Evolutionary conservation across 2,888 invertebrate genomes (phyloP).

Genomic region (Nycteola revayana): DNA sequence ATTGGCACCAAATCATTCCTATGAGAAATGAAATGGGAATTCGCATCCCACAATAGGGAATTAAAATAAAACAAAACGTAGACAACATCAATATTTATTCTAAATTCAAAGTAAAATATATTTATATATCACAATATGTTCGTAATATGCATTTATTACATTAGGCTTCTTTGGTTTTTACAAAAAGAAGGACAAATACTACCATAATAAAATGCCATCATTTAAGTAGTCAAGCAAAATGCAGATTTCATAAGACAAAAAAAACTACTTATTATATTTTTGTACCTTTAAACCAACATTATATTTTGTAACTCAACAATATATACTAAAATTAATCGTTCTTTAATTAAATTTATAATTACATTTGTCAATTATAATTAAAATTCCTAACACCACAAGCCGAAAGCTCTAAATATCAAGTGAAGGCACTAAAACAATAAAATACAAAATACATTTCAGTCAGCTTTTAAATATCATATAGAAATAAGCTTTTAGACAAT

Average conservation of each 20-base stretch:
- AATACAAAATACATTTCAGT: conserved; percentile 15
- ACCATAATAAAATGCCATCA: no score
- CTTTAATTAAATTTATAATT: no score
- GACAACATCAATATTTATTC: conserved; percentile 30
- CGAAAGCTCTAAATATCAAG: conserved; percentile 4
- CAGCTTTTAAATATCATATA: conserved; percentile 10
- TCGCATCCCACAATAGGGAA: not conserved
- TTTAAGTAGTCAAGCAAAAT: no score
- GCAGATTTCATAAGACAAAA: no score
- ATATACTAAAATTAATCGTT: no score
- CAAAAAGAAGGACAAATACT: no score
- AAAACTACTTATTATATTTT: no score
- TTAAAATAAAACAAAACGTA: conserved; percentile 8
- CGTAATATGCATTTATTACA: conserved; percentile 13
- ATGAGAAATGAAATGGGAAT: no score
- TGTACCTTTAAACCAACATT: no score
- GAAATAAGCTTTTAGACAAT: conserved; percentile 1
- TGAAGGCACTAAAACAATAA: conserved; percentile 20
- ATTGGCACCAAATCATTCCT: conserved; percentile 12
- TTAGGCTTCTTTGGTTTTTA: not conserved
- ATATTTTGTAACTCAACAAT: no score
- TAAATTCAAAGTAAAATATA: conserved; percentile 27
- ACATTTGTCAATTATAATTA: no score
- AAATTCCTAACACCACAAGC: conserved; percentile 23
- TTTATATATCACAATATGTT: conserved; percentile 21